Base-by-base conservation (phyloP, 1,140 invertebrate species). In the Caenorhabditis latens region DNA sequence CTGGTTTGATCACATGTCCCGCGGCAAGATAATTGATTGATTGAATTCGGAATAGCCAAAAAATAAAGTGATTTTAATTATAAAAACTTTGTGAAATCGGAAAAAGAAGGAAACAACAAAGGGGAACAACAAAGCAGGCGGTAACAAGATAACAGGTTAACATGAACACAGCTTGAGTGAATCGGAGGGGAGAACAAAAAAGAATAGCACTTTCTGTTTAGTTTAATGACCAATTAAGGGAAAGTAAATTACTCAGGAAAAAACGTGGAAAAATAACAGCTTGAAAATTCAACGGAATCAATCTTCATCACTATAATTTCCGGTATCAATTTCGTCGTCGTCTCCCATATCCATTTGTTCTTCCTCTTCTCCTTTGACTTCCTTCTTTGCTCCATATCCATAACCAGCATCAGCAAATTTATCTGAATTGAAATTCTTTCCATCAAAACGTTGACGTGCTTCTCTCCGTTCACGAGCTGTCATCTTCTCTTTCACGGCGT, bases 401-500 rank as follows among this genome's bases (percentile, higher is more conserved):
- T 79, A 79, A 53, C 71, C 71, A 21, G 46, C 50, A 24, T 79
- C 71, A 1, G 57, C 61, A 24, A 63, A 50, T 43, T 67, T 50
- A 16, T 84, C 46, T 2, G 67, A 65, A 58, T 85, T 50, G 65
- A 85, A 85, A 19, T 85, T 50, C 14, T 58, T 85, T 19, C 63
- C 67, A 11, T 58, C 67, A 48, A 85, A 79, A 11, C 58, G 63
- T 55, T 85, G 14, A 7, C 50, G 48, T 40, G 84, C 67, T 19
- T 85, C 63, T n/a, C 57, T 75, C 57, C 84, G 43, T 4, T 85
- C 63, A 9, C 67, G 63, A 19, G 63, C 63, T 13, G 63, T 61
- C 86, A 86, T 50, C 46, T 86, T 86, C 57, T 86, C 43, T 43
- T 65, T 57, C 75, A 86, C 50, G 9, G 55, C 48, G 42, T 86